phyloP scores from a whole-genome alignment of 2,797 vertebrate genomes.

The Bryconaethiops microstoma region DNA sequence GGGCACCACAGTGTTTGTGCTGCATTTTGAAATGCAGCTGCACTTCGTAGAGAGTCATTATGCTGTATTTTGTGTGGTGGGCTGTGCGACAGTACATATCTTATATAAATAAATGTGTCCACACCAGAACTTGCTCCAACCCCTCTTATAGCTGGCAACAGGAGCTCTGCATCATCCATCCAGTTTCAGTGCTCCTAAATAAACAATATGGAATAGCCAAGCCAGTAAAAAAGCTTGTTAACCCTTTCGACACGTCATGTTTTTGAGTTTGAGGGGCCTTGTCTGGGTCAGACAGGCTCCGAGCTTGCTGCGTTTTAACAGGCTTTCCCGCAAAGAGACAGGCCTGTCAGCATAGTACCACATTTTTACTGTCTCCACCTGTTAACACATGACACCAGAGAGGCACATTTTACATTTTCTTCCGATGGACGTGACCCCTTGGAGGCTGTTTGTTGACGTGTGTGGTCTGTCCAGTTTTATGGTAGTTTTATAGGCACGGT shows the following conservation, averaged over 20 bases:
- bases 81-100: slow-evolving; percentile 7
- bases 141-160: slow-evolving; percentile 28
- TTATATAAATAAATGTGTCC: slow-evolving; percentile 47
- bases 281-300: slow-evolving; percentile 7
- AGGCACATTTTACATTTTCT: slow-evolving; percentile 40
- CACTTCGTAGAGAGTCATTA: slow-evolving; percentile 36
- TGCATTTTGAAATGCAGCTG: slow-evolving; percentile 43
- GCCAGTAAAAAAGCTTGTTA: slow-evolving; percentile 30
- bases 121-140: slow-evolving; percentile 37
- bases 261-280: slow-evolving; percentile 1
- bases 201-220: slow-evolving; percentile 27
- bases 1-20: slow-evolving; percentile 37
- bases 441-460: slow-evolving; percentile 46
- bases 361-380: slow-evolving; percentile 57
- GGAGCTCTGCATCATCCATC: slow-evolving; percentile 11
- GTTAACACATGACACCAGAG: slow-evolving; percentile 60
- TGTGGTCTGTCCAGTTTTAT: slow-evolving; percentile 51
- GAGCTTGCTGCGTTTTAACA: slow-evolving; percentile 28
- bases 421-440: slow-evolving; percentile 33
- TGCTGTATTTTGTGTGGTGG: slow-evolving; percentile 40
- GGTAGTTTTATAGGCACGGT: slow-evolving; percentile 33
- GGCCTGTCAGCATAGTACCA: slow-evolving; percentile 34
- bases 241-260: slow-evolving; percentile 27
- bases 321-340: slow-evolving; percentile 36
- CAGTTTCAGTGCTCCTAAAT: slow-evolving; percentile 29